Conservation (phyloP, 1,140 invertebrate genomes). For the Magallana angulata region DNA sequence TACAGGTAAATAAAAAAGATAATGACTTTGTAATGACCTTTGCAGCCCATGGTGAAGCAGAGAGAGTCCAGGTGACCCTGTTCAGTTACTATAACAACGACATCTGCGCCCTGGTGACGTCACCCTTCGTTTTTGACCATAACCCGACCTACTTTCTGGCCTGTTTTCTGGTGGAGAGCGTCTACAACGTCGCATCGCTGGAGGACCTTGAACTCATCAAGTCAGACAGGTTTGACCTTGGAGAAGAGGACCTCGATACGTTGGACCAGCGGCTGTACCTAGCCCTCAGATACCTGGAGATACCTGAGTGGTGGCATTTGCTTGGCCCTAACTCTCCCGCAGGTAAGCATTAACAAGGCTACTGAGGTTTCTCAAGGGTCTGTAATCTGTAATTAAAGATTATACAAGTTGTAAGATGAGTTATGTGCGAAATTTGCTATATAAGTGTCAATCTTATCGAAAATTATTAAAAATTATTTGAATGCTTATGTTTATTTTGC, state of each 20-base stretch:
- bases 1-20: background rate
- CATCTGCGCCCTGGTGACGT: slow-evolving; percentile 49
- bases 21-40: background rate
- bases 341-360: slow-evolving; percentile 50
- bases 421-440: too few relatives aligned
- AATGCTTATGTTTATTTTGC: too few relatives aligned
- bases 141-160: slow-evolving; percentile 68
- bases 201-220: slow-evolving; percentile 71
- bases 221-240: slow-evolving; percentile 69
- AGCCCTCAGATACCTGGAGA: slow-evolving; percentile 59
- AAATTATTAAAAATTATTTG: too few relatives aligned
- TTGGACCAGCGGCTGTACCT: slow-evolving; percentile 64
- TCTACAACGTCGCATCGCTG: slow-evolving; percentile 64
- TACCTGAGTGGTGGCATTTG: slow-evolving; percentile 67
- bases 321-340: slow-evolving; percentile 55
- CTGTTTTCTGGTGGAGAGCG: slow-evolving; percentile 68
- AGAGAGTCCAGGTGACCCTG: slow-evolving; percentile 57
- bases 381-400: too few relatives aligned
- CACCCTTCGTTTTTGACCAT: slow-evolving; percentile 61
- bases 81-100: slow-evolving; percentile 48
- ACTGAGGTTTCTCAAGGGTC: too few relatives aligned
- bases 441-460: too few relatives aligned
- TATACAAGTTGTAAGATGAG: too few relatives aligned
- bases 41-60: slow-evolving; percentile 61
- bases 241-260: slow-evolving; percentile 69